phyloP scores from a whole-genome alignment of 2,888 invertebrate species.

The Helobdella robusta region DNA sequence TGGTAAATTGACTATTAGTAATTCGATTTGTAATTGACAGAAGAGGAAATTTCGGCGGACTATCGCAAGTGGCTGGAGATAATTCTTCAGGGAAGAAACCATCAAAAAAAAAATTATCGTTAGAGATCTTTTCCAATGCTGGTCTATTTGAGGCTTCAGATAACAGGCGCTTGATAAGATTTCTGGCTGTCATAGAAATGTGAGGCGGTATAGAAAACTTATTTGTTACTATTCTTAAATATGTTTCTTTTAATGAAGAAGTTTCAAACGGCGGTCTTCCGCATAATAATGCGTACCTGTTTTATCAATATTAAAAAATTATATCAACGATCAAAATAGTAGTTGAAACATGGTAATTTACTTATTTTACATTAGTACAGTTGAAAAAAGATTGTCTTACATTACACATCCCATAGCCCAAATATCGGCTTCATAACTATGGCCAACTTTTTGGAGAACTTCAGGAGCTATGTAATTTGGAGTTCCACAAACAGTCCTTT shows the following conservation, averaged over 20 bases:
- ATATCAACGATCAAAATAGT: no score
- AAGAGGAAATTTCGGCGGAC: conserved; percentile 49
- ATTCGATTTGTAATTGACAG: conserved; percentile 17
- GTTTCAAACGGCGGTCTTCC: conserved; percentile 59
- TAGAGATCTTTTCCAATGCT: conserved; percentile 63
- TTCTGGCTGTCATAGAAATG: conserved; percentile 48
- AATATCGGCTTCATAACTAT: conserved; percentile 57
- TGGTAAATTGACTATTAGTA: not conserved
- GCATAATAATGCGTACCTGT: conserved; percentile 55
- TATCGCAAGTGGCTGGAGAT: conserved; percentile 53
- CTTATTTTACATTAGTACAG: no score
- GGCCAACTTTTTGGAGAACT: conserved; percentile 56
- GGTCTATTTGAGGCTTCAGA: conserved; percentile 76
- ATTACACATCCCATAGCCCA: conserved; percentile 59
- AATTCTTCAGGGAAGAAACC: conserved; percentile 52
- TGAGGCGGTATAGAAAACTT: conserved; percentile 50
- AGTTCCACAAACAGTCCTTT: conserved; percentile 58
- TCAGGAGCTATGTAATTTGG: conserved; percentile 61
- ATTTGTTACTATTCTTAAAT: conserved; percentile 53
- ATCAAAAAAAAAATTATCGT: conserved; percentile 59
- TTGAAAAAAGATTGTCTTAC: conserved; percentile 50
- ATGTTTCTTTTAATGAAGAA: conserved; percentile 55
- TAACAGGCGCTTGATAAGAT: conserved; percentile 61
- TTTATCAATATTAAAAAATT: no score
- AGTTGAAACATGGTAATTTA: no score